phyloP scores from a whole-genome alignment of 2,888 invertebrate species.

The Pollenia amentaria region DNA sequence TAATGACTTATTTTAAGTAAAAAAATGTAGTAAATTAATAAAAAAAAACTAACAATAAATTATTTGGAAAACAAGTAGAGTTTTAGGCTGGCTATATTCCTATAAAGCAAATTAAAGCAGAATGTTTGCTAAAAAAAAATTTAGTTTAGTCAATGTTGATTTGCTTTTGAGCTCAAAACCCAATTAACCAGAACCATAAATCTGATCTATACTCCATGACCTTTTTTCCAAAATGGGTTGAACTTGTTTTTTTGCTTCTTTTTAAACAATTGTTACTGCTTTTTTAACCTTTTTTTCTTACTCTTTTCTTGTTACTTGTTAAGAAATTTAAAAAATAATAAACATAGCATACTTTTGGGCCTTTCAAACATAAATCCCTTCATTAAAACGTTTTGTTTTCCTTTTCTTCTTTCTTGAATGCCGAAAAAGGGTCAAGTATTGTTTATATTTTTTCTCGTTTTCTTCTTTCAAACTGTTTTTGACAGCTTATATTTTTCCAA shows the following conservation, averaged over 20 bases:
- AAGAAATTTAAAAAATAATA: background rate
- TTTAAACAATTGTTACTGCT: too few relatives aligned
- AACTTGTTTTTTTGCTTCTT: too few relatives aligned
- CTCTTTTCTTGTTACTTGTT: too few relatives aligned
- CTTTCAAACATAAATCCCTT: background rate
- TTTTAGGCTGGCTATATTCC: background rate
- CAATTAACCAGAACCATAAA: too few relatives aligned
- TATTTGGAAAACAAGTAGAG: background rate
- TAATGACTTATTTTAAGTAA: background rate
- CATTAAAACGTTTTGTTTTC: background rate
- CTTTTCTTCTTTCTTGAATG: background rate
- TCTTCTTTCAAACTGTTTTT: background rate
- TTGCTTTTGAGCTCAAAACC: too few relatives aligned
- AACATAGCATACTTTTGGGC: conserved; percentile 22
- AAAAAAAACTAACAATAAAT: too few relatives aligned
- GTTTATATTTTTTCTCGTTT: background rate
- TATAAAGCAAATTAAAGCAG: too few relatives aligned
- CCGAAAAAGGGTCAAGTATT: conserved; percentile 7
- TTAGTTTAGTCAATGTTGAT: too few relatives aligned
- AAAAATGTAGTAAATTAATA: background rate
- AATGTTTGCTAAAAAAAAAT: too few relatives aligned
- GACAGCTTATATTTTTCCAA: background rate
- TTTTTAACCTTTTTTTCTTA: background rate
- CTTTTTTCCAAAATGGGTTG: too few relatives aligned
- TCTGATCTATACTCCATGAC: too few relatives aligned